Conservation (phyloP, 2,113 vertebrate genomes). For the Ondatra zibethicus region DNA sequence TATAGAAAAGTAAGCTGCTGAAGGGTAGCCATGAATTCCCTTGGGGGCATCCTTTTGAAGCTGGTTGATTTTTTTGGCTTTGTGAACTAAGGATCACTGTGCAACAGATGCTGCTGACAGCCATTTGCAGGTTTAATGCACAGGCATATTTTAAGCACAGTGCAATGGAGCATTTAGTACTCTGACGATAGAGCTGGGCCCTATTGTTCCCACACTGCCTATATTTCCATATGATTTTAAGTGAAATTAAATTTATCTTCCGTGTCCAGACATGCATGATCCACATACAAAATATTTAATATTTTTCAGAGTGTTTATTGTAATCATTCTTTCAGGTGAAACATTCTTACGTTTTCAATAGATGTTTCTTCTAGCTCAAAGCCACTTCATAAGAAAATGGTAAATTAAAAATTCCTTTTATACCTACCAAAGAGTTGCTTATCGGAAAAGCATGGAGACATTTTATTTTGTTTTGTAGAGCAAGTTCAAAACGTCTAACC, state of each 20-base stretch:
- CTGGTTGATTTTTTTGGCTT: conserved; percentile 9
- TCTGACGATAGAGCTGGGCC: not conserved
- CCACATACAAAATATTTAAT: conserved; percentile 4
- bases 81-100: not conserved
- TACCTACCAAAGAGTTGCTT: conserved; percentile 51
- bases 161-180: not conserved
- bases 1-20: not conserved
- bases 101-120: not conserved
- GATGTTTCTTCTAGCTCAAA: conserved; percentile 13
- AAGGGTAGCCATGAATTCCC: not conserved
- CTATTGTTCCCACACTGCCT: not conserved
- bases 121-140: conserved; percentile 9
- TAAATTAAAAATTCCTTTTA: conserved; percentile 58
- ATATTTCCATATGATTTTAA: conserved; percentile 8
- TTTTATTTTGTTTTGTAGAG: conserved; percentile 56
- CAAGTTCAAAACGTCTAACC: conserved; percentile 54
- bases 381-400: conserved; percentile 39
- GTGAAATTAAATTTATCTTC: conserved; percentile 39
- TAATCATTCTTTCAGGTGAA: conserved; percentile 27
- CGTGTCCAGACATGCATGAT: not conserved
- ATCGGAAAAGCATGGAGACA: not conserved
- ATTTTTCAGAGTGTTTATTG: not conserved
- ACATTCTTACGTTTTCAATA: not conserved
- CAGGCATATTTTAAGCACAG: not conserved
- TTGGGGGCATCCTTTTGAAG: not conserved